These are phyloP conservation scores for Cotesia chilonis DNA, from an alignment of 1,140 invertebrate species.

Conservation along the genomic window DNA sequence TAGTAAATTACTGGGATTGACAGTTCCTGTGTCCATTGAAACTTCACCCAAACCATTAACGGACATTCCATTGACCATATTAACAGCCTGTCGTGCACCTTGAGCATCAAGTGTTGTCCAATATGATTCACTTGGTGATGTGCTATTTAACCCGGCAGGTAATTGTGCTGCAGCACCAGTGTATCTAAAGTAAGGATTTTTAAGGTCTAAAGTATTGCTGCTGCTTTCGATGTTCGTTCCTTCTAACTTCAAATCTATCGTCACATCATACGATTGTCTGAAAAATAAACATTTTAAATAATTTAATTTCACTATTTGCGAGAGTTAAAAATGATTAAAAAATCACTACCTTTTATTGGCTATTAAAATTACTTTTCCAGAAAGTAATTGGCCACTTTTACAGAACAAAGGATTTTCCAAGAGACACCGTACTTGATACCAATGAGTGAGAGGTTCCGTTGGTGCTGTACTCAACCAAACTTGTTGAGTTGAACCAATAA, in stretches of 20 bases:
- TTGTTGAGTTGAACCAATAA: slow-evolving; percentile 88
- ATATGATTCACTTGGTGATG: slow-evolving; percentile 91
- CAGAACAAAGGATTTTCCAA: slow-evolving; percentile 93
- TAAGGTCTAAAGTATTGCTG: slow-evolving; percentile 93
- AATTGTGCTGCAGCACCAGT: slow-evolving; percentile 87
- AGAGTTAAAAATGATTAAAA: not conserved
- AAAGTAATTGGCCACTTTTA: slow-evolving; percentile 91
- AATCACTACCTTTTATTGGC: slow-evolving; percentile 86
- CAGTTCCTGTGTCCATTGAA: slow-evolving; percentile 71
- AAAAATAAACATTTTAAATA: slow-evolving; percentile 48
- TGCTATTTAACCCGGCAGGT: slow-evolving; percentile 87
- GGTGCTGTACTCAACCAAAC: slow-evolving; percentile 99
- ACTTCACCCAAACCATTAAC: slow-evolving; percentile 81
- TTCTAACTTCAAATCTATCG: slow-evolving; percentile 91
- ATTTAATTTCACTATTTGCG: slow-evolving; percentile 1
- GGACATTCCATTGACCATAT: slow-evolving; percentile 83
- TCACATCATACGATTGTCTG: slow-evolving; percentile 98
- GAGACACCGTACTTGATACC: slow-evolving; percentile 99
- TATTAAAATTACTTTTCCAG: slow-evolving; percentile 85
- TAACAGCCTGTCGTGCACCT: slow-evolving; percentile 75
- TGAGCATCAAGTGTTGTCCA: slow-evolving; percentile 87
- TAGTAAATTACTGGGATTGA: slow-evolving; percentile 68
- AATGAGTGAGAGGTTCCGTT: slow-evolving; percentile 98
- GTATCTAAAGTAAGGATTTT: slow-evolving; percentile 98
- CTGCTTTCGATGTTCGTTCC: slow-evolving; percentile 82